Evolutionary conservation across 23 tunicate genomes (phyloP).

Genomic region (Oikopleura dioica): DNA sequence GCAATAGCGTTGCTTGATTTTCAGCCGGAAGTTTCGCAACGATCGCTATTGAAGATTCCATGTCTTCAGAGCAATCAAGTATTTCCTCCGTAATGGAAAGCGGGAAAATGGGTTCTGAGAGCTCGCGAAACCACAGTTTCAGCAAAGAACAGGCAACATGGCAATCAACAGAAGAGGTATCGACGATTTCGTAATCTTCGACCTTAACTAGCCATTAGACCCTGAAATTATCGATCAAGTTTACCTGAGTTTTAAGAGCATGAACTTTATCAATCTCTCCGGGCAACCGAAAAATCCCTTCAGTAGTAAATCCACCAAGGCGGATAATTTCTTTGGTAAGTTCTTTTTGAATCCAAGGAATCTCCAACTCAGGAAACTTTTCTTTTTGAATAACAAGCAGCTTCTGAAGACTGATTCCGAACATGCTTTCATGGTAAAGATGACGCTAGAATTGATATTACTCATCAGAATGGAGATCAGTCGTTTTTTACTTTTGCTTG

Average conservation of each 20-base stretch:
- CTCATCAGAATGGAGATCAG: too few relatives aligned
- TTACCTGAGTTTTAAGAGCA: constrained; percentile 45
- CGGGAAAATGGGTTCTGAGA: constrained; percentile 79
- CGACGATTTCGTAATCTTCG: constrained; percentile 43
- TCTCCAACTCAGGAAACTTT: constrained; percentile 47
- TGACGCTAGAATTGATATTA: constrained; percentile 38
- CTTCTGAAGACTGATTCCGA: constrained; percentile 59
- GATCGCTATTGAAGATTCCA: constrained; percentile 26
- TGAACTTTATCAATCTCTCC: constrained; percentile 96
- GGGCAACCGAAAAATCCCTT: constrained; percentile 95
- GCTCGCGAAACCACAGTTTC: constrained; percentile 85
- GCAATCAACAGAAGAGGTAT: constrained; percentile 35
- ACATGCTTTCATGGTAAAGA: constrained; percentile 78
- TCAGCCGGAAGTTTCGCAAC: constrained; percentile 55
- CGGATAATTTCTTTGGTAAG: constrained; percentile 52
- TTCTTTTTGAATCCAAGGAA: constrained; percentile 78
- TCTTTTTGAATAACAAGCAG: constrained; percentile 52
- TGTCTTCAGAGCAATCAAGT: constrained; percentile 24
- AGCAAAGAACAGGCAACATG: constrained; percentile 57
- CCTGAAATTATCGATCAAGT: too few relatives aligned
- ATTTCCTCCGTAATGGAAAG: constrained; percentile 32
- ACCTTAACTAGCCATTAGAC: too few relatives aligned
- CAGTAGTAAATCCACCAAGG: constrained; percentile 55
- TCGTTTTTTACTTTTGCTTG: too few relatives aligned
- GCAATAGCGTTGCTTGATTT: constrained; percentile 57